A percentile compares a stretch with the other conserved stretches of the same genome.
Evolutionary conservation across 2,113 vertebrate genomes (phyloP).

Genomic region (Sebastes schlegelii): DNA sequence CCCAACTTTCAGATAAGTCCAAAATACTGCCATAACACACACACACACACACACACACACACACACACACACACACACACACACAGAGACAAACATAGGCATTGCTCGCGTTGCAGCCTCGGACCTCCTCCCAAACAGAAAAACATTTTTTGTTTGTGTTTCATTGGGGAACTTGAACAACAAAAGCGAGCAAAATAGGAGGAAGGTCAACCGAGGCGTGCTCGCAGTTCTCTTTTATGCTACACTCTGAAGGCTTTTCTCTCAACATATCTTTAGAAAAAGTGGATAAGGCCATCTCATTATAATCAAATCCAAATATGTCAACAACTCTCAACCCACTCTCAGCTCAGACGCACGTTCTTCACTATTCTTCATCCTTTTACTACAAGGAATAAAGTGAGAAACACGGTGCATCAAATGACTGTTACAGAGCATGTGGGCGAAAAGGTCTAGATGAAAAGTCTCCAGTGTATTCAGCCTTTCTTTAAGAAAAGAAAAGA

Average conservation of each 20-base stretch:
- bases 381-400: constrained; percentile 49
- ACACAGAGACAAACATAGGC: neutral
- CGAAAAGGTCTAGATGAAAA: constrained; percentile 63
- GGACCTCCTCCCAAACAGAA: constrained; percentile 45
- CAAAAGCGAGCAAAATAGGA: constrained; percentile 62
- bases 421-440: constrained; percentile 55
- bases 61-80: neutral
- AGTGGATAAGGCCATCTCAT: constrained; percentile 50
- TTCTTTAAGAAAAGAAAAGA: constrained; percentile 46
- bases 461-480: constrained; percentile 57
- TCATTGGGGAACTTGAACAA: constrained; percentile 63
- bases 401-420: constrained; percentile 56
- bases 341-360: neutral
- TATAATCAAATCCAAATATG: constrained; percentile 57
- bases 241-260: constrained; percentile 52
- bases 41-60: neutral
- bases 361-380: constrained; percentile 50
- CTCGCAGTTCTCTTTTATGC: constrained; percentile 58
- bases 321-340: constrained; percentile 14
- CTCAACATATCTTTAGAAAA: constrained; percentile 32
- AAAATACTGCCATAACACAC: constrained; percentile 1
- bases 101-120: constrained; percentile 39
- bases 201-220: constrained; percentile 58
- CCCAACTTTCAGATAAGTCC: constrained; percentile 41
- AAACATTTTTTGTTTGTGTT: constrained; percentile 56